phyloP scores from a whole-genome alignment of 2,797 vertebrate species.

The Platalea minor region DNA sequence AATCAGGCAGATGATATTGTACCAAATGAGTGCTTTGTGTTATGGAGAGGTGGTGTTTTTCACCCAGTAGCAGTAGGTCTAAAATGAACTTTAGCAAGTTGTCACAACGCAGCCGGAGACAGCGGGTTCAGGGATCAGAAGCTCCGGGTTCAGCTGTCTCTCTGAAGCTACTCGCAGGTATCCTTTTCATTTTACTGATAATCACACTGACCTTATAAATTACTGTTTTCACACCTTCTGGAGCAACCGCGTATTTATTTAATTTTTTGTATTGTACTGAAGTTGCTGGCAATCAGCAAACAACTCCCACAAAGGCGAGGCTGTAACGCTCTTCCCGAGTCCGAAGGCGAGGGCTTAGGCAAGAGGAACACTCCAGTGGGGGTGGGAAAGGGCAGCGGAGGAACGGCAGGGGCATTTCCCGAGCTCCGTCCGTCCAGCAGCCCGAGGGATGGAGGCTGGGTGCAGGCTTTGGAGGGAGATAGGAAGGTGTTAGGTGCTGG shows the following conservation, averaged over 20 bases:
- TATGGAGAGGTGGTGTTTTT: not conserved
- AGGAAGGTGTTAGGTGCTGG: not conserved
- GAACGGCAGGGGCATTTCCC: not conserved
- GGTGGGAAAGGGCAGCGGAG: not conserved
- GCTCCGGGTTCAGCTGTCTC: not conserved
- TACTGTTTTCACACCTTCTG: not conserved
- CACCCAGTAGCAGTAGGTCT: accelerated
- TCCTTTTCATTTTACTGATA: not conserved
- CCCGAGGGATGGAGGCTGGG: not conserved
- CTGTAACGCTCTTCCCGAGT: accelerated
- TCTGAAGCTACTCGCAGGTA: not conserved
- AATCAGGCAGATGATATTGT: not conserved
- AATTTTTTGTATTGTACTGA: not conserved
- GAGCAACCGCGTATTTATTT: not conserved
- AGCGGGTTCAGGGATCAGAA: not conserved
- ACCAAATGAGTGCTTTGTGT: not conserved
- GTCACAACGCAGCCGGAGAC: accelerated
- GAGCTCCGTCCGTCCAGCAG: not conserved
- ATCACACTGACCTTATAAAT: not conserved
- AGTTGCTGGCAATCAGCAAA: not conserved
- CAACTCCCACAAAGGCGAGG: not conserved
- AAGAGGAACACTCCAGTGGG: not conserved
- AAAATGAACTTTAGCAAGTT: not conserved
- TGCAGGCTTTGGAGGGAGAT: not conserved
- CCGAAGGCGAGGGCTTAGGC: not conserved